phyloP scores from a whole-genome alignment of 2,797 vertebrate species.

The Mus caroli region DNA sequence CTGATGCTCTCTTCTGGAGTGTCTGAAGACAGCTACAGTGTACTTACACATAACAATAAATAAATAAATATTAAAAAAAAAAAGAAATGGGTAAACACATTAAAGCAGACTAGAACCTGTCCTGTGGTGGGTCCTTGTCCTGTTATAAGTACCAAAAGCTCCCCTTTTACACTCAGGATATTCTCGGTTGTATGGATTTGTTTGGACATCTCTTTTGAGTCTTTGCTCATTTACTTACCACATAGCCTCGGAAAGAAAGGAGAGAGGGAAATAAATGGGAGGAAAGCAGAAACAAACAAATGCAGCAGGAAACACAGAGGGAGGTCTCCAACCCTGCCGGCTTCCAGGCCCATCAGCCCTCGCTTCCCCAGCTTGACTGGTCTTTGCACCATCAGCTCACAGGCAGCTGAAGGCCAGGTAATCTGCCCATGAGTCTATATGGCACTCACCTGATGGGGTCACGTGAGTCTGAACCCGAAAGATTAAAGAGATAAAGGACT shows the following conservation, averaged over 20 bases:
- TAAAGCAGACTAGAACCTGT: not conserved
- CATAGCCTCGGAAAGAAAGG: not conserved
- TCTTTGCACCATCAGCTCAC: conserved; percentile 90
- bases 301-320: not conserved
- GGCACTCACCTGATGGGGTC: conserved; percentile 85
- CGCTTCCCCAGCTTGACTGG: conserved; percentile 83
- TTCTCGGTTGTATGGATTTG: not conserved
- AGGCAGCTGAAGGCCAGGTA: conserved; percentile 89
- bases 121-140: not conserved
- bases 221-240: not conserved
- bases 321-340: not conserved
- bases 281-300: not conserved
- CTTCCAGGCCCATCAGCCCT: fast-evolving
- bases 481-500: not conserved
- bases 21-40: too few species aligned
- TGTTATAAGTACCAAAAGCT: not conserved
- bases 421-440: conserved; percentile 5
- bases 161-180: not conserved
- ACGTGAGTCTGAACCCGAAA: conserved; percentile 74
- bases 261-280: not conserved
- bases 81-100: not conserved
- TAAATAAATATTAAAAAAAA: too few species aligned
- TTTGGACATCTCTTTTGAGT: not conserved
- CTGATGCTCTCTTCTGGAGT: too few species aligned
- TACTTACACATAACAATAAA: too few species aligned